A percentile compares a stretch with the other conserved stretches of the same genome.
Conservation (phyloP, 2,888 invertebrate species). For the Nebria salina region DNA sequence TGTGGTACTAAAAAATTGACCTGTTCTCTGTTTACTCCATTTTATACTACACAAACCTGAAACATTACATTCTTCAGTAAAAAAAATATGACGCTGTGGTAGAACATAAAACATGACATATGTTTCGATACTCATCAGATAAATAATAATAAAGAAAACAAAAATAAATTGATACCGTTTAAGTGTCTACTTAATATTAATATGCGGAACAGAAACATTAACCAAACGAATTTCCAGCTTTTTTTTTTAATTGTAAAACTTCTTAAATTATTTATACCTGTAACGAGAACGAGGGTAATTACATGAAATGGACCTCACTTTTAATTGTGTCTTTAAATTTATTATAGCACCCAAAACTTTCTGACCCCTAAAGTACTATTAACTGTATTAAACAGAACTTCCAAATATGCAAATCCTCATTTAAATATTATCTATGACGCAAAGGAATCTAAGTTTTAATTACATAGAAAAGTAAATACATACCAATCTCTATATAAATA, state of each 20-base stretch:
- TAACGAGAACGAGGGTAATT: constrained; percentile 30
- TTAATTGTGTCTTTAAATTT: constrained; percentile 40
- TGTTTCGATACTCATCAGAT: too few species aligned
- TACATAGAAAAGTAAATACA: background rate
- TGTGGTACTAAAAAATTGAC: background rate
- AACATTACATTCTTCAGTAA: background rate
- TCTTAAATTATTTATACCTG: constrained; percentile 32
- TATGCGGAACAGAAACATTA: constrained; percentile 9
- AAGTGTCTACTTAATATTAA: constrained; percentile 16
- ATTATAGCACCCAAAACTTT: constrained; percentile 36
- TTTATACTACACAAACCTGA: background rate
- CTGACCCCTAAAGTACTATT: constrained; percentile 12
- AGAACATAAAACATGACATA: too few species aligned
- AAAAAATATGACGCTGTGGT: too few species aligned
- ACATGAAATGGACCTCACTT: constrained; percentile 19
- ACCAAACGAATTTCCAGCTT: constrained; percentile 11
- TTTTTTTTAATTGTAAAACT: constrained; percentile 36
- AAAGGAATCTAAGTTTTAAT: background rate
- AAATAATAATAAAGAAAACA: background rate
- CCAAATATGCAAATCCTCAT: background rate
- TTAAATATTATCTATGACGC: background rate
- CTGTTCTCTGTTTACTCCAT: background rate
- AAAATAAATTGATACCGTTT: background rate
- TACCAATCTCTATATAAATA: background rate
- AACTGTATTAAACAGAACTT: constrained; percentile 22